Base-by-base conservation (phyloP, 2,797 vertebrate species). In the Octomys mimax region DNA sequence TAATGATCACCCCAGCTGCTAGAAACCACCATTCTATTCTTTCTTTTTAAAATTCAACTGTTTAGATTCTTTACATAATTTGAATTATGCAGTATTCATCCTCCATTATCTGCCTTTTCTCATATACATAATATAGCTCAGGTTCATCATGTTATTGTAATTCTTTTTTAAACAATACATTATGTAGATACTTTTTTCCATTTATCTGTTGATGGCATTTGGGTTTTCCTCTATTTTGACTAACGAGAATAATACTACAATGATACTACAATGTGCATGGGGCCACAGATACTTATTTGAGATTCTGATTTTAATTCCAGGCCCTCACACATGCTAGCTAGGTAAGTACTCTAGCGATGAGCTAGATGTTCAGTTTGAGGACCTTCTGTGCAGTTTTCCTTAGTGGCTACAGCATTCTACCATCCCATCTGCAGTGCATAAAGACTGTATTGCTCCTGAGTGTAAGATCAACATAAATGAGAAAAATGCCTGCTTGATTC, bases 61-160 rank as follows among this genome's bases (percentile, higher is more conserved):
- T 87, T 90, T 78, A 57, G 54, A 26, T 83, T 52, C 39, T 54
- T 93, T 66, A 78, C 91, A 6, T 83, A 78, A 83, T 77, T 93
- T 42, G n/a, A 94, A 87, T 78, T 83, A 87, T 78, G 18, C 42
- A 49, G 54, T 75, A n/a, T 87, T 57, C 66, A 73, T 71, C 54
- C 24, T 89, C 5, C 66, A 83, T 22, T 71, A 54, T 26, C 54
- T 79, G n/a, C n/a, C n/a, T 77, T 86, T 22, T 77, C 85, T 77
- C 14, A 31, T 21, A 33, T 68, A 75, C 49, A 90, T 33, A 64
- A n/a, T 6, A 7, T 33, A 12, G 19, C 73, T 78, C 59, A 42
- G 39, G 39, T 46, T 81, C 11, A 42, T 81, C 8, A 0, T 68
- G 26, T 73, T 39, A 49, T 57, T 75, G 11, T 31, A 87, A 75